Conservation (phyloP, 2,888 invertebrate species). For the Vannuccia rotundouncinata region DNA sequence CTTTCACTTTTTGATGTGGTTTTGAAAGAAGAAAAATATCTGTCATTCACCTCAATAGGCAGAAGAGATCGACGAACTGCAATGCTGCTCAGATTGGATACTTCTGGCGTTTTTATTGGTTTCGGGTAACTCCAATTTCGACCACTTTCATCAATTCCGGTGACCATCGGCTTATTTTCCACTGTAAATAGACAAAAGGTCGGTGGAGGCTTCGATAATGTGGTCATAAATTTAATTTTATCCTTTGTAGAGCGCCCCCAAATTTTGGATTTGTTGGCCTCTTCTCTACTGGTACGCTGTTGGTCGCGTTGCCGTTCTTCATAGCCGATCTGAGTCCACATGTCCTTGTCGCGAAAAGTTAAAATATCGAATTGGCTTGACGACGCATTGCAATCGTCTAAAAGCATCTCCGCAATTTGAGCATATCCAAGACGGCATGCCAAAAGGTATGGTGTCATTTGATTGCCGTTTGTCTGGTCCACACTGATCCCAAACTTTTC, state of each 20-base stretch:
- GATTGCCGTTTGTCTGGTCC: neutral
- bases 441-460: neutral
- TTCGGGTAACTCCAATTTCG: slow-evolving; percentile 6
- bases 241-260: neutral
- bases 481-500: neutral
- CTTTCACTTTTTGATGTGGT: neutral
- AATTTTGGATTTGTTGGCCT: neutral
- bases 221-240: no score
- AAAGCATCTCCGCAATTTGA: neutral
- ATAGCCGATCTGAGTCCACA: neutral
- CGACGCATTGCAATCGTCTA: neutral
- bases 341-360: neutral
- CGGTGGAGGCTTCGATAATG: no score
- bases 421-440: neutral
- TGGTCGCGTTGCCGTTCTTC: neutral
- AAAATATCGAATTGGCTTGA: neutral
- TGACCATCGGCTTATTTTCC: neutral
- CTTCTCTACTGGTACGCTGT: neutral
- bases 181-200: neutral
- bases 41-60: neutral
- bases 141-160: neutral
- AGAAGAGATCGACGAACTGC: neutral
- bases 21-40: neutral
- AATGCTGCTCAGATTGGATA: neutral
- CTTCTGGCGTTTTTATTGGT: neutral